phyloP scores from a whole-genome alignment of 2,888 invertebrate genomes.

The Meteorus colon region DNA sequence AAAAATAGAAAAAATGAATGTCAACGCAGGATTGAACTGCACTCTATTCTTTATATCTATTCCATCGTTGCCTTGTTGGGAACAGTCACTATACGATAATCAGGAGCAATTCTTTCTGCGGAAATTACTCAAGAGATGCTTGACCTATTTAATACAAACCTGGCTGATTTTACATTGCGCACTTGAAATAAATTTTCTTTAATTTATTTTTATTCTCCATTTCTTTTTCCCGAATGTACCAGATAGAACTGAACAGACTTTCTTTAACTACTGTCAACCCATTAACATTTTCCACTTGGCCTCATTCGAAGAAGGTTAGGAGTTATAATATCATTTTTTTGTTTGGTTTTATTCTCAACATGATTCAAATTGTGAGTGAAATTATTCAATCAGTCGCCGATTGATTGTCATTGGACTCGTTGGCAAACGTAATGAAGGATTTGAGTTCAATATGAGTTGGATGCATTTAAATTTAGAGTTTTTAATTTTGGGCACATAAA shows the following conservation, averaged over 20 bases:
- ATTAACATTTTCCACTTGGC: slow-evolving; percentile 14
- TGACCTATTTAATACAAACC: slow-evolving; percentile 33
- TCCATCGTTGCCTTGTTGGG: slow-evolving; percentile 11
- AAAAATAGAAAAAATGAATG: slow-evolving; percentile 2
- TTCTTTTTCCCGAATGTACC: neutral
- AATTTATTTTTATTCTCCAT: slow-evolving; percentile 5
- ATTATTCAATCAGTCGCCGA: neutral
- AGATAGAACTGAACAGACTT: neutral
- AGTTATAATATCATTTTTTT: neutral
- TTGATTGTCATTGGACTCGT: no score
- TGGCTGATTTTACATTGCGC: slow-evolving; percentile 32
- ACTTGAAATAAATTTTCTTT: slow-evolving; percentile 29
- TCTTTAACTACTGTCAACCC: slow-evolving; percentile 7
- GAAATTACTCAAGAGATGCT: slow-evolving; percentile 35
- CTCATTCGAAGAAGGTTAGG: neutral
- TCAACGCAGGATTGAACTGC: neutral
- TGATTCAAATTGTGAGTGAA: slow-evolving; percentile 9
- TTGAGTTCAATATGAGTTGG: no score
- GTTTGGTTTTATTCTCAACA: neutral
- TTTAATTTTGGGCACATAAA: no score
- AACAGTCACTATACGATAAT: slow-evolving; percentile 35
- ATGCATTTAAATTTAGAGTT: no score
- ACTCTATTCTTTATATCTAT: neutral
- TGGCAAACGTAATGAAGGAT: no score
- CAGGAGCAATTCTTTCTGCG: slow-evolving; percentile 32